phyloP scores from a whole-genome alignment of 2,113 vertebrate species.

The Ammospiza caudacuta region DNA sequence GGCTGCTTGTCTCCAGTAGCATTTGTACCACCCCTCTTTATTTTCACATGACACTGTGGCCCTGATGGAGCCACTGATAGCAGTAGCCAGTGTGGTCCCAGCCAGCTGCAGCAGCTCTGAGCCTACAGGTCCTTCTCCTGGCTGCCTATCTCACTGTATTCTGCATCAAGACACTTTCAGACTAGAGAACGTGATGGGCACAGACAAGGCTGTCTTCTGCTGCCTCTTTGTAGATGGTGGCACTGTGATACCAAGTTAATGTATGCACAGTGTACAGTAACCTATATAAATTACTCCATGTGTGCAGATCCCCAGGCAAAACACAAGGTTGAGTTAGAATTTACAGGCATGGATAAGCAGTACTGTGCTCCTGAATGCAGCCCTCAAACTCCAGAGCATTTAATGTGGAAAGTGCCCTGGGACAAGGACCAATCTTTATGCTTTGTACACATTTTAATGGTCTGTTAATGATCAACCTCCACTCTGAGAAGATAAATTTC shows the following conservation, averaged over 20 bases:
- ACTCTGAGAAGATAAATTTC: not conserved
- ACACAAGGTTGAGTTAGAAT: not conserved
- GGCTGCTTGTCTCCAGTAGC: not conserved
- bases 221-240: not conserved
- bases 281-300: not conserved
- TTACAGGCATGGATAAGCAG: not conserved
- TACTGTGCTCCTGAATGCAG: not conserved
- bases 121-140: not conserved
- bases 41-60: not conserved
- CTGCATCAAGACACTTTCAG: not conserved
- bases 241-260: not conserved
- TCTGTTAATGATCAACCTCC: slow-evolving; percentile 50
- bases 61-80: not conserved
- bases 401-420: slow-evolving; percentile 62
- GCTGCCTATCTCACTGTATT: not conserved
- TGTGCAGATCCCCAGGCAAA: not conserved
- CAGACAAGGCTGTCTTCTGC: not conserved
- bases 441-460: slow-evolving; percentile 46
- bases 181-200: fast-evolving
- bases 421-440: slow-evolving; percentile 32
- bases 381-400: not conserved
- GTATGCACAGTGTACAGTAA: not conserved
- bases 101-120: not conserved
- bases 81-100: not conserved
- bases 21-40: not conserved